A percentile compares a stretch with the other conserved stretches of the same genome.
These are phyloP conservation scores for Salarias fasciatus DNA, from an alignment of 2,797 vertebrate genomes.

Conservation along the genomic window DNA sequence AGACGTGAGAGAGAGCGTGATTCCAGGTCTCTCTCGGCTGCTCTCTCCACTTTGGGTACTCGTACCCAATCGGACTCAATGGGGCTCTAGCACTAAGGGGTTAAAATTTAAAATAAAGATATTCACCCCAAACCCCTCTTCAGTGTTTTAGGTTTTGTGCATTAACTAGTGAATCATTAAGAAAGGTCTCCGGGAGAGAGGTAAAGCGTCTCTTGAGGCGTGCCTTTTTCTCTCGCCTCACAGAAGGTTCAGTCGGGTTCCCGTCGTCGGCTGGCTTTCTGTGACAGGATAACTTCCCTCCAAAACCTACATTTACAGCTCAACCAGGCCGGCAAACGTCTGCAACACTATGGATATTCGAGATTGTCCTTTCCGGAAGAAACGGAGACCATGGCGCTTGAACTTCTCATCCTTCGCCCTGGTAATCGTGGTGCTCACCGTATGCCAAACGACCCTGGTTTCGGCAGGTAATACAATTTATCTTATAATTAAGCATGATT, in stretches of 20 bases:
- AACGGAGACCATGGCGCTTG: slow-evolving; percentile 80
- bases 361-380: slow-evolving; percentile 79
- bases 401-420: slow-evolving; percentile 76
- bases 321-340: slow-evolving; percentile 51
- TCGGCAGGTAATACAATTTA: slow-evolving; percentile 78
- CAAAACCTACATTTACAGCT: slow-evolving; percentile 65
- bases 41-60: slow-evolving; percentile 80
- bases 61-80: slow-evolving; percentile 79
- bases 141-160: slow-evolving; percentile 67
- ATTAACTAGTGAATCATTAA: slow-evolving; percentile 65
- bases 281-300: slow-evolving; percentile 74
- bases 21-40: slow-evolving; percentile 82
- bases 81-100: slow-evolving; percentile 80
- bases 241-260: slow-evolving; percentile 74
- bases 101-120: slow-evolving; percentile 74
- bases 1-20: slow-evolving; percentile 74
- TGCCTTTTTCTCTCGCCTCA: slow-evolving; percentile 67
- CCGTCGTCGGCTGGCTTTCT: slow-evolving; percentile 75
- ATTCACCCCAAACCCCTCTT: slow-evolving; percentile 66
- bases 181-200: slow-evolving; percentile 63
- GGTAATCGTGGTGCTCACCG: slow-evolving; percentile 67
- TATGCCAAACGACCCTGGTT: slow-evolving; percentile 74
- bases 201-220: slow-evolving; percentile 71
- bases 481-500: background rate
- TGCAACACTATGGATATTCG: slow-evolving; percentile 83